phyloP scores from a whole-genome alignment of 2,113 vertebrate species.

The Caranx ignobilis region DNA sequence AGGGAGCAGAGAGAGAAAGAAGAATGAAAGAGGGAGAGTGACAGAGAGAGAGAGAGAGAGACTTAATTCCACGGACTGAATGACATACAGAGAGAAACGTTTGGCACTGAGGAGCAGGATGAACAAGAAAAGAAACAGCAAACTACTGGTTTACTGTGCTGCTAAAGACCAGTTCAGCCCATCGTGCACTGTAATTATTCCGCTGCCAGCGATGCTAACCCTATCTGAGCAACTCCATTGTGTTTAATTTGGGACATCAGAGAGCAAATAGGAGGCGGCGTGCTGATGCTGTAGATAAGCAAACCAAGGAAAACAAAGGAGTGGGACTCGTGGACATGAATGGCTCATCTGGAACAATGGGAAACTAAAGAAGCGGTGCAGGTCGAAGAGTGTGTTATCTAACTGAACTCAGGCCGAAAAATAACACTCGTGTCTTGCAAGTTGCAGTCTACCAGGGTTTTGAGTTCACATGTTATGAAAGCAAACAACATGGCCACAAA shows the following conservation, averaged over 20 bases:
- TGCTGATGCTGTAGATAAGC: conserved; percentile 46
- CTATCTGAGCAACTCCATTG: conserved; percentile 63
- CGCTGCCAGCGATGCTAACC: conserved; percentile 60
- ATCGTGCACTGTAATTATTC: conserved; percentile 67
- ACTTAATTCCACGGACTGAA: conserved; percentile 41
- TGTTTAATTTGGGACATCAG: conserved; percentile 72
- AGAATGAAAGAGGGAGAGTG: conserved; percentile 18
- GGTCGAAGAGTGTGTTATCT: neutral
- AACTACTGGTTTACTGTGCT: conserved; percentile 29
- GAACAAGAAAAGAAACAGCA: conserved; percentile 33
- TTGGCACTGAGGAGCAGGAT: conserved; percentile 19
- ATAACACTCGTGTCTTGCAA: neutral
- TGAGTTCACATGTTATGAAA: conserved; percentile 9
- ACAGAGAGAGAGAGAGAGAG: conserved; percentile 27
- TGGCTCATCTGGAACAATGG: conserved; percentile 11
- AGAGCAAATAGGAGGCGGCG: conserved; percentile 40
- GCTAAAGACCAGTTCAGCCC: conserved; percentile 46
- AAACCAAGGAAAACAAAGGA: conserved; percentile 35
- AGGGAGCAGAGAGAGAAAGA: conserved; percentile 25
- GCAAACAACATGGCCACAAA: conserved; percentile 45
- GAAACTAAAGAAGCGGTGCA: conserved; percentile 12
- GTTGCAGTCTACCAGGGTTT: neutral
- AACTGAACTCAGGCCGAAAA: neutral
- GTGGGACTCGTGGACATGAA: neutral
- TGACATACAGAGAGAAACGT: conserved; percentile 34